A percentile compares a stretch with the other conserved stretches of the same genome.
Conservation (phyloP, 1,140 invertebrate species). For the Heliconius hewitsoni region DNA sequence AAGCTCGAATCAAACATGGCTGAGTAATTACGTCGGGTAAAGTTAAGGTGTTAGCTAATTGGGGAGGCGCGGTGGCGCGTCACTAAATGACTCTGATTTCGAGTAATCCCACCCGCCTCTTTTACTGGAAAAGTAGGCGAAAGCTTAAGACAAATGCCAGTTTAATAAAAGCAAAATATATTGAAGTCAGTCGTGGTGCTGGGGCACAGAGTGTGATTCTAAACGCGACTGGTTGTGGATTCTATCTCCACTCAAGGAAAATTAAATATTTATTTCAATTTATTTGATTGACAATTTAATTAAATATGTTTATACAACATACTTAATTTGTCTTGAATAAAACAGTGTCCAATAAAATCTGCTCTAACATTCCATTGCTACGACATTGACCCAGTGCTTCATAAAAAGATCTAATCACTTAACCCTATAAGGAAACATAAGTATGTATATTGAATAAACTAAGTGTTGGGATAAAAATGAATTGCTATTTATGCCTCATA, state of each 20-base stretch:
- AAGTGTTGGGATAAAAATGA: conserved; percentile 53
- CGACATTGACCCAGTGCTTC: background rate
- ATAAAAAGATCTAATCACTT: background rate
- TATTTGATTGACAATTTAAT: too few species aligned
- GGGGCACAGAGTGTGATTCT: too few species aligned
- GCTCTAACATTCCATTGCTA: background rate
- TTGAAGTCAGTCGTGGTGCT: too few species aligned
- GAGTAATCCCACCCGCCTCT: conserved; percentile 26
- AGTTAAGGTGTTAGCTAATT: conserved; percentile 42
- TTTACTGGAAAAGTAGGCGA: conserved; percentile 1
- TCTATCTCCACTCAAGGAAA: too few species aligned
- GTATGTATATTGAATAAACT: conserved; percentile 34
- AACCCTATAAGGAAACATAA: background rate
- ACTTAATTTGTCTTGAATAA: background rate
- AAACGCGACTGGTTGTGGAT: too few species aligned
- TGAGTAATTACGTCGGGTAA: conserved; percentile 40
- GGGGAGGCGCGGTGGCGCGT: conserved; percentile 33
- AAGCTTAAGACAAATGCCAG: background rate
- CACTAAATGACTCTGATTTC: conserved; percentile 43
- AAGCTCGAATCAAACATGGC: conserved; percentile 35
- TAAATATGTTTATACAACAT: background rate
- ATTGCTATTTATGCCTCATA: conserved; percentile 69
- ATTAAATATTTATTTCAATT: too few species aligned
- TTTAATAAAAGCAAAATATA: background rate
- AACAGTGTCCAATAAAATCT: background rate